Evolutionary conservation across 2,113 vertebrate genomes (phyloP), one percentile per base, ranked within the genome.

Genomic region (Sarotherodon lohbergeri): DNA sequence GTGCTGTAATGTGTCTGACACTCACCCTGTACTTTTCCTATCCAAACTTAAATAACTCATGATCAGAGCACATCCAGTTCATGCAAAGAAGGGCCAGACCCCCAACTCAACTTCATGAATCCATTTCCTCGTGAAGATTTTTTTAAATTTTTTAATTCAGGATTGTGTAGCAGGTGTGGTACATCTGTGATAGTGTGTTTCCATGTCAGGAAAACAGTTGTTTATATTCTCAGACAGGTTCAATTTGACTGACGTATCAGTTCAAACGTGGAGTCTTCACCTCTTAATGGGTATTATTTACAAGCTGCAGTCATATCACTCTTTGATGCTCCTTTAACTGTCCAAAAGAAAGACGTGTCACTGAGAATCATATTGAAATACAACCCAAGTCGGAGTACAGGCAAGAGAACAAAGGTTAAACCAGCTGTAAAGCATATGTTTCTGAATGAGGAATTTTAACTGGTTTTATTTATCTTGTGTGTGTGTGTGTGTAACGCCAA

Each of bases 161-260:
- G 43, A 48, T 50, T 66, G 17, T 41, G 27, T 63, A 22, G 68
- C 4, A 11, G 66, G 84, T 19, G 43, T 80, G 50, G 19, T 66
- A 32, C 56, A 80, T 39, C 55, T 36, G 50, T 78, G 16, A 78
- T 29, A 78, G 27, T 19, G 41, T 68, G 17, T 57, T 19, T 56
- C 52, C 19, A 7, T 5, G 39, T 19, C 63, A 73, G 11, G 36
- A 36, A 17, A 86, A 87, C 50, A 71, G 12, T 17, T 73, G n/a
- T 73, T 46, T 41, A 43, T 81, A 80, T 43, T 57, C 84, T 80
- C 39, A 76, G 84, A 78, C 71, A 9, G 41, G 71, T 81, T 85
- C 12, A 36, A 34, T 56, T 41, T 89, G 82, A 27, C 29, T 89
- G 79, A 59, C 5, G 9, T 54, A 34, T 50, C 34, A 61, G 7